These are phyloP conservation scores for Rafetus swinhoei DNA, from an alignment of 2,113 vertebrate species.

Conservation along the genomic window DNA sequence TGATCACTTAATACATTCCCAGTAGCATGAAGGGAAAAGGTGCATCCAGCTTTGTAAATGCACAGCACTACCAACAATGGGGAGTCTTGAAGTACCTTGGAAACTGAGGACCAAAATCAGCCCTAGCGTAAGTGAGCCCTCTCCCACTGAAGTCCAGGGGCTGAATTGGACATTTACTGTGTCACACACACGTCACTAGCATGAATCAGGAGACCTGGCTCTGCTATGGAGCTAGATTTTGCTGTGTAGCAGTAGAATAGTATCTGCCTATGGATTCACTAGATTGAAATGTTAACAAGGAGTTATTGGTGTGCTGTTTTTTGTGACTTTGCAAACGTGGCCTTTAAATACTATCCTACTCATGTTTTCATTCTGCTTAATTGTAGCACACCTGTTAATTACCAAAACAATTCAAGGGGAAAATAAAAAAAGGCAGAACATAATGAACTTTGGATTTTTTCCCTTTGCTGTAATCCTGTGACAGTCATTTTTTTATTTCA, in stretches of 20 bases:
- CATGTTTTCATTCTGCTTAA: slow-evolving; percentile 7
- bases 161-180: background rate
- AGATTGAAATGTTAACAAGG: background rate
- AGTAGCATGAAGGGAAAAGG: slow-evolving; percentile 8
- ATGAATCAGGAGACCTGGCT: background rate
- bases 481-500: slow-evolving; percentile 51
- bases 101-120: background rate
- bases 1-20: background rate
- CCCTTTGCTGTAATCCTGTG: slow-evolving; percentile 48
- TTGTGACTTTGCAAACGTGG: background rate
- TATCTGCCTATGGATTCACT: background rate
- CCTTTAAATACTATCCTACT: slow-evolving; percentile 1
- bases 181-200: background rate
- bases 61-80: background rate
- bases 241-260: background rate
- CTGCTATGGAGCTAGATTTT: background rate
- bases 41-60: background rate
- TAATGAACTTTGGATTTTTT: background rate
- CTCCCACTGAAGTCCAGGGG: background rate
- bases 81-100: slow-evolving; percentile 44
- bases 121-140: background rate
- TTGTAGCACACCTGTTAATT: slow-evolving; percentile 38
- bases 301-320: background rate
- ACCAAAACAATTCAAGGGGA: slow-evolving; percentile 48
- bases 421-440: slow-evolving; percentile 22